Base-by-base conservation (phyloP, 2,888 invertebrate genomes). In the Macropis europaea region DNA sequence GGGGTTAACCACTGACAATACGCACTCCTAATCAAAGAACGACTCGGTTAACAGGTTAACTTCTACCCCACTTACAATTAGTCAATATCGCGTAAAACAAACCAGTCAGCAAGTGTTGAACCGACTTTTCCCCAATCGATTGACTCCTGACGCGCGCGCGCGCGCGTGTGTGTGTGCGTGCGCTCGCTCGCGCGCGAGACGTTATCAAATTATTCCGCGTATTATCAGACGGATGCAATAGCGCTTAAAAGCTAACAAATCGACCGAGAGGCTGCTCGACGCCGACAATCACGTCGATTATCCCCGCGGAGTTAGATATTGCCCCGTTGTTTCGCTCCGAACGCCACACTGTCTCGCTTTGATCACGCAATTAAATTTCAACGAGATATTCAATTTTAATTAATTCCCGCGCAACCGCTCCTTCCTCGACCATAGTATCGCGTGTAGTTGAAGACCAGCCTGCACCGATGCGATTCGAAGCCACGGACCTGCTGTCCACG, bases 371-470 rank as follows among this genome's bases (percentile, higher is more conserved):
- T 84, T 78, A 79, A 82, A 84, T 80, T 83, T 79, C 76, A 69
- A 74, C 68, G 66, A 47, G 76, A 78, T 80, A 82, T 84, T 83
- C 81, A 83, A 79, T 84, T 84, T 83, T 84, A 84, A 84, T 84
- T 84, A 84, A 82, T 80, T 61, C 76, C 52, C 70, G 66, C 67
- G 73, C 77, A 82, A 72, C 77, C 43, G n/a, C 26, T 40, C 72
- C 32, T 36, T 30, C 50, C 59, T 48, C 45, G 36, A 7, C 43
- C 53, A 40, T 61, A 63, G 67, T 70, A 76, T 69, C 30, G 53
- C 54, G 69, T 69, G 73, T 82, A 79, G 82, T 82, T 74, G 74
- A 78, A 81, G 71, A 69, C 69, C 68, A 71, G 64, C 61, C 66
- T 68, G 68, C 68, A 61, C 66, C 36, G 45, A 60, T 15, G 47